Conservation (phyloP, 2,888 invertebrate genomes). For the Agapostemon virescens region DNA sequence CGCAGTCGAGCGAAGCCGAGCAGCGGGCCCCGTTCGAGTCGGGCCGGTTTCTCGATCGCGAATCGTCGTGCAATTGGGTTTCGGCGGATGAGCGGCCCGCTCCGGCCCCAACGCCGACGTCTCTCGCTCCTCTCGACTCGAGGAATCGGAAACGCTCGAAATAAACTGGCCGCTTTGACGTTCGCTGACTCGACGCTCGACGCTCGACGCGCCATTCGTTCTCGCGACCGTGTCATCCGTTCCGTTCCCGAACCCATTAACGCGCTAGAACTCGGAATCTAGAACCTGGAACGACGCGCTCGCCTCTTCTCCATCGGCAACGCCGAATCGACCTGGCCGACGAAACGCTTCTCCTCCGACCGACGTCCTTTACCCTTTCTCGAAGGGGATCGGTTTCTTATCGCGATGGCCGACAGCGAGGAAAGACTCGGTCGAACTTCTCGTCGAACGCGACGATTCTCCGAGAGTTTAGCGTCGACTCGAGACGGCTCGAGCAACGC, state of each 20-base stretch:
- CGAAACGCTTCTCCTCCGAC: background rate
- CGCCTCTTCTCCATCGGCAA: background rate
- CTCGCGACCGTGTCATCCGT: conserved; percentile 13
- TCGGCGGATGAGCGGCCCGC: conserved; percentile 44
- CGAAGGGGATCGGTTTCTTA: background rate
- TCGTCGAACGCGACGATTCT: background rate
- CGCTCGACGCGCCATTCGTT: conserved; percentile 27
- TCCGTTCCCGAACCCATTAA: conserved; percentile 17
- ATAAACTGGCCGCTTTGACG: conserved; percentile 59
- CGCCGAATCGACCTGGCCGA: background rate
- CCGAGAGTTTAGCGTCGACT: background rate
- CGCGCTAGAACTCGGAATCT: background rate
- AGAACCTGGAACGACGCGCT: background rate
- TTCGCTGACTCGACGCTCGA: conserved; percentile 41
- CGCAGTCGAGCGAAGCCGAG: background rate
- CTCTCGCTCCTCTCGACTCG: conserved; percentile 39
- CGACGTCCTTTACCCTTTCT: background rate
- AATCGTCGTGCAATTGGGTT: conserved; percentile 60
- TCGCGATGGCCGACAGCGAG: too few relatives aligned
- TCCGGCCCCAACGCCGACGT: background rate
- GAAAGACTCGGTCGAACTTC: too few relatives aligned
- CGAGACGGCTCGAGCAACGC: background rate
- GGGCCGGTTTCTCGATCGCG: background rate
- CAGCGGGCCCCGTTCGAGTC: background rate
- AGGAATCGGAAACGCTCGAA: conserved; percentile 65